Evolutionary conservation across 2,113 vertebrate genomes (phyloP).

Genomic region (Mesembrinibis cayennensis): DNA sequence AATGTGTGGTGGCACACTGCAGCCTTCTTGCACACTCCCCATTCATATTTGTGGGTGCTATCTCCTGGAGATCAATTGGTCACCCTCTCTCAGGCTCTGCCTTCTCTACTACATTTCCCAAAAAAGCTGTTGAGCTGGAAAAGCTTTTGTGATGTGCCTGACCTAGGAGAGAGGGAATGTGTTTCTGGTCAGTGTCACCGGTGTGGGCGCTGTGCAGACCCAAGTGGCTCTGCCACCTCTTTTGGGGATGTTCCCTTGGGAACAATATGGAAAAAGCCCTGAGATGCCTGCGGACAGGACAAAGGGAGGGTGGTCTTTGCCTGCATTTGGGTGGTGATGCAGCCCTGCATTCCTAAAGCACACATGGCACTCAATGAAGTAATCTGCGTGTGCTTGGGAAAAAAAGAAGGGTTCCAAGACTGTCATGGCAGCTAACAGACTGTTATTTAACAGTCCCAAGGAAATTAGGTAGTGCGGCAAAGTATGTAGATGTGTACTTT

Average conservation of each 20-base stretch:
- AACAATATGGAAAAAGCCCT: not conserved
- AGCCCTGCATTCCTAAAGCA: not conserved
- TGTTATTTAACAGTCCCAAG: not conserved
- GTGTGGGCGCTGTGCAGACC: accelerated
- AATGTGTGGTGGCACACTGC: not conserved
- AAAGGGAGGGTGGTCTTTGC: not conserved
- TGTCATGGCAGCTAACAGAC: not conserved
- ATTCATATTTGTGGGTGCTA: not conserved
- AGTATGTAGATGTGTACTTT: not conserved
- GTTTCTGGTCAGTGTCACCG: accelerated
- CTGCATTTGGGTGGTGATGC: not conserved
- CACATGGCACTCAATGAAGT: not conserved
- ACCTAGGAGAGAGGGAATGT: not conserved
- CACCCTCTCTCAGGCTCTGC: not conserved
- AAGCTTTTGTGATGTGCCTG: not conserved
- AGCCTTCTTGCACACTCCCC: not conserved
- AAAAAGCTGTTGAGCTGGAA: not conserved
- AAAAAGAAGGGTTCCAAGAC: not conserved
- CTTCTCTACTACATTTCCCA: not conserved
- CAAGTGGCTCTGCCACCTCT: not conserved
- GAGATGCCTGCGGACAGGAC: not conserved
- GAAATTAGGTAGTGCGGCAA: not conserved
- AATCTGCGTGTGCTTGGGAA: not conserved
- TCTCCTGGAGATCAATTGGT: not conserved
- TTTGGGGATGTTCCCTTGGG: not conserved